Conservation (phyloP, 2,797 vertebrate genomes). For the Liasis olivaceus region DNA sequence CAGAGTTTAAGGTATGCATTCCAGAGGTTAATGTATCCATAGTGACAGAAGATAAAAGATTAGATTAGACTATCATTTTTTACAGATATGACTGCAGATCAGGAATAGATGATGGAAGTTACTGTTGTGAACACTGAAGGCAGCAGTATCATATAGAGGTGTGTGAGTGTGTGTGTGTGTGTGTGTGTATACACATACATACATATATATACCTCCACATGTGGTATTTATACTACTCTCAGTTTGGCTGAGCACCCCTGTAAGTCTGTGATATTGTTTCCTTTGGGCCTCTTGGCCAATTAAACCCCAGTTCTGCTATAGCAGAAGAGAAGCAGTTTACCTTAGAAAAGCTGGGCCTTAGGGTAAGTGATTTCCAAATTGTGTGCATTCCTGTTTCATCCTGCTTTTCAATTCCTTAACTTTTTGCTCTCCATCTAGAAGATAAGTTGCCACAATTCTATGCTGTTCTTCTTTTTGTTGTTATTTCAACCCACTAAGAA, state of each 20-base stretch:
- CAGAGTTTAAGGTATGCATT: conserved; percentile 8
- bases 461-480: background rate
- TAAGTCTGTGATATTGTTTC: background rate
- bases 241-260: background rate
- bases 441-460: background rate
- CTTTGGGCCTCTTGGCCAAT: background rate
- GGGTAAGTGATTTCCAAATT: background rate
- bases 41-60: conserved; percentile 26
- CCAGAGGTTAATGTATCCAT: conserved; percentile 10
- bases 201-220: background rate
- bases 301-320: background rate
- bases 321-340: background rate
- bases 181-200: too few species aligned
- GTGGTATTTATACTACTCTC: background rate
- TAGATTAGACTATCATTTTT: conserved; percentile 35
- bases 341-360: background rate
- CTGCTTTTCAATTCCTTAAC: background rate
- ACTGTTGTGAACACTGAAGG: background rate
- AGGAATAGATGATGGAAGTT: background rate
- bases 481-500: background rate
- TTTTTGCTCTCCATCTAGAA: background rate
- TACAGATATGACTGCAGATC: conserved; percentile 12
- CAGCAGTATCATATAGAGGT: background rate
- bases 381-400: background rate
- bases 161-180: too few species aligned